Evolutionary conservation across 2,888 invertebrate genomes (phyloP), one percentile per base, ranked within the genome.

Genomic region (Julus scanicus): DNA sequence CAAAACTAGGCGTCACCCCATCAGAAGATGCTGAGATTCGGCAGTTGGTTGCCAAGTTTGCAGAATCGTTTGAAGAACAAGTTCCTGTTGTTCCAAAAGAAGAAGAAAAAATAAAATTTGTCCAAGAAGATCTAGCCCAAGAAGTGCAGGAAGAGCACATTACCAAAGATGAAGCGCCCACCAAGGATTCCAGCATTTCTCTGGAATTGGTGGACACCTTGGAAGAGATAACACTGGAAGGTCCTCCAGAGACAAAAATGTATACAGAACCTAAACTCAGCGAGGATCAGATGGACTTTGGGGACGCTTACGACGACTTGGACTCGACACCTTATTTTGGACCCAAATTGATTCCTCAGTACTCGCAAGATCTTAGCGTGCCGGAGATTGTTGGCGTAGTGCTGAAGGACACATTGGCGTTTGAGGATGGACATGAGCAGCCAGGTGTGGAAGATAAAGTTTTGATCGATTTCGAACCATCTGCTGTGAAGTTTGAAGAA

Each of bases 401-500:
- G 80, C 37, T 87, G 87, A 87, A 87, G 29, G 87, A 87, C 1
- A 2, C 80, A 1, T 5, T 53, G 37, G n/a, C 85, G 3, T 17
- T 85, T 29, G 80, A 80, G 37, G 37, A 37, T 29, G 85, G 44
- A 13, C 85, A 40, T 15, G 20, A 5, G 3, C 86, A 20, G 48
- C 4, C 49, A 17, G 29, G 11, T 53, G 57, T 20, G n/a, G 4
- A 8, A 29, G 57, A 53, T n/a, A 53, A 11, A n/a, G 15, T 11
- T 17, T 15, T 83, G 39, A n/a, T 71, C 13, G 88, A 88, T 44
- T 86, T 88, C 15, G 88, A 88, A 20, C 71, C 86, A 4, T n/a
- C 88, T 9, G 86, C 71, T 2, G 44, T 88, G 17, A 9, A 86
- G 11, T 86, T 88, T 37, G 86, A 88, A 71, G 88, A 88, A 71